Base-by-base conservation (phyloP, 2,888 invertebrate genomes). In the Gastrophysa polygoni region DNA sequence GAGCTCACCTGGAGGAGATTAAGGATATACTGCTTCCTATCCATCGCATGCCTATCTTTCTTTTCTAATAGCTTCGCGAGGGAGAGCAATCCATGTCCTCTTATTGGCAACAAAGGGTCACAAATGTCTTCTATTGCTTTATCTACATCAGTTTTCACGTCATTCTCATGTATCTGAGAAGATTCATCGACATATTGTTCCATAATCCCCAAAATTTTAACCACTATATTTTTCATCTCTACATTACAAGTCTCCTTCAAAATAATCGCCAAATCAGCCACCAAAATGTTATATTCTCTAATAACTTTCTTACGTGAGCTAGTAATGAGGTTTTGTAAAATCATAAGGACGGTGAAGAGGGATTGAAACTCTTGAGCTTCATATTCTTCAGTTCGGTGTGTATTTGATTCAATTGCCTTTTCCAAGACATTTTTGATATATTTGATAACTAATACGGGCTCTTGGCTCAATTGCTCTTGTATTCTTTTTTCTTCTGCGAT, bases 51-150 rank as follows among this genome's bases (percentile, higher is more conserved):
- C 21, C 82, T 71, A 81, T 94, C 89, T 67, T 84, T 85, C 16
- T 80, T 80, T 73, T 89, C 86, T 52, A 95, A 84, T n/a, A 95
- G 82, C 81, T 88, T 90, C 14, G 87, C 87, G 14, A 95, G 79
- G 51, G 86, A 82, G 70, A 93, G 87, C 34, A 95, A 82, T 6
- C 90, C 95, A 81, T 95, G 94, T 10, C 91, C 94, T 77, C 90
- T 85, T 0, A 91, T 87, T n/a, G 94, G 94, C 49, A 95, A 78
- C 59, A 91, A 77, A 21, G 88, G 85, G 82, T 92, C 90, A 73
- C 86, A 86, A 17, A 90, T 82, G 78, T 92, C 88, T 54, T 85
- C 80, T 57, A 93, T 76, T 0, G 91, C 91, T 71, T 85, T 83
- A 61, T 87, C 85, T 73, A 86, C 88, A 46, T 83, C 81, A 54